A percentile compares a stretch with the other conserved stretches of the same genome.
phyloP scores from a whole-genome alignment of 1,140 invertebrate species.

The Hirudo medicinalis region DNA sequence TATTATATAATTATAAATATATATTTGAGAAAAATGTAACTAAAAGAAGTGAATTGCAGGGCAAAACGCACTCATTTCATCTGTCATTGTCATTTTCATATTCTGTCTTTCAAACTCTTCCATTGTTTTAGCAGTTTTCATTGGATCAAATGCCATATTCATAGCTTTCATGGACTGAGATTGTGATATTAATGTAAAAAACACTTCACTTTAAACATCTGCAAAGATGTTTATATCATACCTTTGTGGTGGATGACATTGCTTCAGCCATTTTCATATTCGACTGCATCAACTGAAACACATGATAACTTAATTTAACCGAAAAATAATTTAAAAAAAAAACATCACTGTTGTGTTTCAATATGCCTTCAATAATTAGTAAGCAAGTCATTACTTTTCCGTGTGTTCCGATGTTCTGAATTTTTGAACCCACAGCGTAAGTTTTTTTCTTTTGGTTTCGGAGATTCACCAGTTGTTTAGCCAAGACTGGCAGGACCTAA shows the following conservation, averaged over 20 bases:
- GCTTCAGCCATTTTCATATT: constrained; percentile 70
- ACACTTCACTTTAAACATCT: neutral
- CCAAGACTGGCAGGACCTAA: constrained; percentile 55
- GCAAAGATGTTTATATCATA: constrained; percentile 24
- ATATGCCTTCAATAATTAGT: constrained; percentile 4
- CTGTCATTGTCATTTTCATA: constrained; percentile 81
- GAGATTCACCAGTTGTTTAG: constrained; percentile 73
- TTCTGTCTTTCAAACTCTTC: constrained; percentile 66
- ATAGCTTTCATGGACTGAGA: constrained; percentile 64
- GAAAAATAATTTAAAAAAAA: neutral
- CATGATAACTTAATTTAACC: constrained; percentile 9
- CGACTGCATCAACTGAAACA: constrained; percentile 61
- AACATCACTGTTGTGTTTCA: neutral
- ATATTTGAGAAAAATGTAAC: constrained; percentile 4
- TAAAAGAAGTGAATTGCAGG: neutral
- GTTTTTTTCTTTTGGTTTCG: constrained; percentile 74
- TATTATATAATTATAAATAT: no score
- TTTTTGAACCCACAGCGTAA: constrained; percentile 58
- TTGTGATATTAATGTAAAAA: constrained; percentile 15
- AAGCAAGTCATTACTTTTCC: constrained; percentile 9
- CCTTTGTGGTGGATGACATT: constrained; percentile 67
- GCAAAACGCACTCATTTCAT: constrained; percentile 65
- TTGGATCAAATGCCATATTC: constrained; percentile 74
- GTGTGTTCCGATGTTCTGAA: constrained; percentile 62
- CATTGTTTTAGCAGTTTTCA: constrained; percentile 64